These are phyloP conservation scores for Loripinus fragilis DNA, from an alignment of 2,888 invertebrate species.

Conservation along the genomic window DNA sequence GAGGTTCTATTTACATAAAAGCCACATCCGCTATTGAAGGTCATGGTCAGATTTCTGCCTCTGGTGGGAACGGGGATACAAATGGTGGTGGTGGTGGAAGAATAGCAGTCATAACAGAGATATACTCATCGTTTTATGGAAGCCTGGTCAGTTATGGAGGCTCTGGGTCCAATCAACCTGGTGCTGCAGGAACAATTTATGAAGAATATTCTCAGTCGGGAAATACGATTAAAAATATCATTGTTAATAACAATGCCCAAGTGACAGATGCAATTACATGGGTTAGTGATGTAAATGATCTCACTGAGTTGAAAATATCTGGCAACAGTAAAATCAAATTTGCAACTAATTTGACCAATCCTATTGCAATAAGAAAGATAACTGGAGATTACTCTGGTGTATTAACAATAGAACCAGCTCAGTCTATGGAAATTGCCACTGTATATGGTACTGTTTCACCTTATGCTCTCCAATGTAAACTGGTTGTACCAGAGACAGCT, in stretches of 20 bases:
- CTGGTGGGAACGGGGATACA: conserved; percentile 64
- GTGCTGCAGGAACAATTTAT: conserved; percentile 72
- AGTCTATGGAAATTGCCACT: conserved; percentile 63
- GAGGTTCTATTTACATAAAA: conserved; percentile 52
- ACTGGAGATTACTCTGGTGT: conserved; percentile 67
- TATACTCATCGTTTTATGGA: conserved; percentile 59
- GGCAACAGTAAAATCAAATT: conserved; percentile 49
- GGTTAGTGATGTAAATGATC: conserved; percentile 32
- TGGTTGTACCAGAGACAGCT: conserved; percentile 55
- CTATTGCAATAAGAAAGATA: conserved; percentile 53
- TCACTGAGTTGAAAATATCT: conserved; percentile 54
- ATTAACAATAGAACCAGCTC: conserved; percentile 49
- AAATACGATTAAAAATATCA: conserved; percentile 35
- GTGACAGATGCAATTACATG: conserved; percentile 40
- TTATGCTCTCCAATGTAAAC: conserved; percentile 64
- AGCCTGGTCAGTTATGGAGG: conserved; percentile 60
- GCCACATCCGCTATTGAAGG: conserved; percentile 57
- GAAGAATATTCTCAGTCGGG: conserved; percentile 56
- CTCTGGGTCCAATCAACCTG: conserved; percentile 38
- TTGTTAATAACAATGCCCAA: conserved; percentile 56
- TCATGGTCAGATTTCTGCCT: conserved; percentile 62
- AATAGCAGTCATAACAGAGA: conserved; percentile 49
- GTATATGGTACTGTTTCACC: conserved; percentile 67
- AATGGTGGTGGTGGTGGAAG: conserved; percentile 72
- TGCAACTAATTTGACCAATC: conserved; percentile 12